These are phyloP conservation scores for Xestia rhomboidea DNA, from an alignment of 2,888 invertebrate species.

Conservation along the genomic window DNA sequence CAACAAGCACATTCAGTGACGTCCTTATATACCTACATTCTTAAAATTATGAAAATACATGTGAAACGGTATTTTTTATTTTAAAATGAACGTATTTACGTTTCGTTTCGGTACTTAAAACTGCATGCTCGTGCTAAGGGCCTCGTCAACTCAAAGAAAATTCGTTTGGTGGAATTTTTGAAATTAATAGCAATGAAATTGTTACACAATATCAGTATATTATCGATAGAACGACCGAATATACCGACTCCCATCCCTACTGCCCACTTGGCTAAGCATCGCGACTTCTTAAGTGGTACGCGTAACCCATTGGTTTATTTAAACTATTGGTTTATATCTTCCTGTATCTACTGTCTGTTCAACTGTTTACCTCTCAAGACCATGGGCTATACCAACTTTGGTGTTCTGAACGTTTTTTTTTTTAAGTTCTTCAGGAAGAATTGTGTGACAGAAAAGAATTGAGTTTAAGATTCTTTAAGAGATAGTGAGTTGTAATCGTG, in stretches of 20 bases:
- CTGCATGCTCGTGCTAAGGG: too few relatives aligned
- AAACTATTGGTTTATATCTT: conserved; percentile 68
- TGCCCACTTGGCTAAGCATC: conserved; percentile 71
- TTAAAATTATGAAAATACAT: too few relatives aligned
- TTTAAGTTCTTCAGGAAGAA: conserved; percentile 5
- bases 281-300: conserved; percentile 80
- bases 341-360: conserved; percentile 81
- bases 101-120: too few relatives aligned
- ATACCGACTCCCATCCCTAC: conserved; percentile 46
- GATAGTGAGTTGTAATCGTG: neutral
- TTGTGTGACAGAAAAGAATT: conserved; percentile 28
- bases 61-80: too few relatives aligned
- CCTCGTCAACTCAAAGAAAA: neutral
- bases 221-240: neutral
- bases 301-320: conserved; percentile 85
- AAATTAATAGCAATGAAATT: neutral
- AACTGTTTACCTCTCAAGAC: conserved; percentile 83
- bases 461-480: neutral
- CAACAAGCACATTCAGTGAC: too few relatives aligned
- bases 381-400: conserved; percentile 57
- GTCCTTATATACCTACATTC: too few relatives aligned
- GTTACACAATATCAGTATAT: neutral
- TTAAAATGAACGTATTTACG: too few relatives aligned
- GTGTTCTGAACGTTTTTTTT: conserved; percentile 32
- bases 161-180: too few relatives aligned